Base-by-base conservation (phyloP, 2,888 invertebrate species). In the Drymonia ruficornis region DNA sequence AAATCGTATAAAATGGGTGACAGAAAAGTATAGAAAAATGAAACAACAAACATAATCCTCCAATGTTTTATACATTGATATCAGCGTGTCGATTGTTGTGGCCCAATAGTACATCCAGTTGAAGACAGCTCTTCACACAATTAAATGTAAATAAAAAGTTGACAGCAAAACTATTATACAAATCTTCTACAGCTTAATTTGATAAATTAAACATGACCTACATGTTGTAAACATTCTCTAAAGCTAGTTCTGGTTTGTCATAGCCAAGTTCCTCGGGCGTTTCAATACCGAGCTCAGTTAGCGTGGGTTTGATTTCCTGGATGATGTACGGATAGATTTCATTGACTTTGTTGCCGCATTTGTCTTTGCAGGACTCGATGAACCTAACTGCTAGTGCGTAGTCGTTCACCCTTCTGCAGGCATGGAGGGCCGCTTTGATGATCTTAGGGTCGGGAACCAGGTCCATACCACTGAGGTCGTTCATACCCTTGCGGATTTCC, bases 201-300 rank as follows among this genome's bases (percentile, higher is more conserved):
- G 74, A 73, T 74, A 78, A 59, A 59, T 66, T 71, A 67, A 63
- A 55, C 59, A 61, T 69, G 70, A 72, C 72, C 72, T 88, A 93
- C 76, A 95, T 94, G 56, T 97, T 95, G 79, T 94, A 96, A 55
- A 96, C 95, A 76, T 94, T 94, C 75, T 95, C 89, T 67, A 98
- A 93, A 60, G 97, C 98, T 85, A 99, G 92, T 91, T 99, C 99
- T 55, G 99, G 99, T 90, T 98, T 97, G 89, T 99, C 99, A 79
- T 98, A 99, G 60, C 99, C 99, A 76, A 99, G 94, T 83, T 99
- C 98, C 86, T 99, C 99, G 0, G 97, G 97, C 31, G 99, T 98
- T 53, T 95, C 95, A 70, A 99, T 96, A 47, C 99, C 99, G 56
- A 99, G 93, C 91, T 99, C 99, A 43, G 95, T 95, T 56, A 99